Evolutionary conservation across 30 jellyfish, hydroid and myxozoan species (phyloP), one percentile per base, ranked within the genome.

Genomic region (Turritopsis rubra): DNA sequence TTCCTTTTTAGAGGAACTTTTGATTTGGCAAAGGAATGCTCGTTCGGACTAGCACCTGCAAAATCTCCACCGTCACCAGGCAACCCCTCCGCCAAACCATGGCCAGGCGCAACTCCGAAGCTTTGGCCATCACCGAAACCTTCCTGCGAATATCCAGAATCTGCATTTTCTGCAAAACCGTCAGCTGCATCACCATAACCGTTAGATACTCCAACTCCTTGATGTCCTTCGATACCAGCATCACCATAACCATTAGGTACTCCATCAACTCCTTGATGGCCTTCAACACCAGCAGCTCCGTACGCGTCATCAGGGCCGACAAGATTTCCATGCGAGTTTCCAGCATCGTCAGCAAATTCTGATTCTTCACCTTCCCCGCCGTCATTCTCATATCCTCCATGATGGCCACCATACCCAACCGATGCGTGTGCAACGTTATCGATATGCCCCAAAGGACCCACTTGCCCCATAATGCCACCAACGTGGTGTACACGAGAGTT

Each of bases 401-500:
- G 41, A 1, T 26, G 80, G 22, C 79, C 85, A n/a, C 60, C 82
- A 65, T 65, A 53, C 65, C 85, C 54, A 68, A 81, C 84, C 30
- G 88, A 31, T 24, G 74, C 29, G 22, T 60, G 89, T 41, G 79
- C 89, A 83, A 77, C 53, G 65, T 77, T 85, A 22, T 41, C 53
- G 53, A 79, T 83, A 75, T 90, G 92, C 29, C 95, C 97, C 24
- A 28, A n/a, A 5, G 16, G 29, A 25, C 28, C 41, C 4, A 71
- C 92, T 68, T 81, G 95, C 18, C 83, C 84, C 23, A 79, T 82
- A 31, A 22, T 54, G 16, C 98, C 97, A 1, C 97, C 97, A 60
- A 71, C 88, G 71, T 83, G 96, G 21, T 86, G 75, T 20, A 83
- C 30, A 13, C 81, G 90, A 0, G 98, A 88, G 53, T 93, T 91